Percentiles rank a stretch among this genome's conserved stretches.
Evolutionary conservation across 2,888 invertebrate genomes (phyloP).

Genomic region (Mimumesa dahlbomi): DNA sequence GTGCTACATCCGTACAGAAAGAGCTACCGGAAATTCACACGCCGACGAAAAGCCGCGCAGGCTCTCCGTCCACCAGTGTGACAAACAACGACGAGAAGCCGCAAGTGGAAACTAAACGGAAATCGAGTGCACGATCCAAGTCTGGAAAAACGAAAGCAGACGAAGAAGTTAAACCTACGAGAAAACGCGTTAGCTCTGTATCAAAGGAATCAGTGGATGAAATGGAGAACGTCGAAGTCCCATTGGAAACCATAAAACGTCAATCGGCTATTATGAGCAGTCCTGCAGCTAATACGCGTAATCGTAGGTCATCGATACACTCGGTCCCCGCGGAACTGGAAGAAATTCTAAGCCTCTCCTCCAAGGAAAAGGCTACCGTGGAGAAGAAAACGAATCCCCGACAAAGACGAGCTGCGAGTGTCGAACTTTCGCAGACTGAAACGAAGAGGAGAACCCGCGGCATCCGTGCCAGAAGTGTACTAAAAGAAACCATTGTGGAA

Average conservation of each 20-base stretch:
- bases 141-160: neutral
- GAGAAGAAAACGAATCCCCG: too few species aligned
- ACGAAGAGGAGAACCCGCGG: slow-evolving; percentile 60
- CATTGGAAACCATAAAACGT: neutral
- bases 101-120: slow-evolving; percentile 26
- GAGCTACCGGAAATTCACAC: slow-evolving; percentile 48
- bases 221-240: slow-evolving; percentile 9
- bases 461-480: slow-evolving; percentile 50
- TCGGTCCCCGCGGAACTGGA: slow-evolving; percentile 73
- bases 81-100: slow-evolving; percentile 30
- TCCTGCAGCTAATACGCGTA: slow-evolving; percentile 61
- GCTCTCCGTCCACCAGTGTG: slow-evolving; percentile 30
- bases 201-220: slow-evolving; percentile 63
- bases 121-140: neutral
- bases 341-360: slow-evolving; percentile 45
- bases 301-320: slow-evolving; percentile 67
- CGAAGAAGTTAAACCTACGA: slow-evolving; percentile 4
- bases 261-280: slow-evolving; percentile 15
- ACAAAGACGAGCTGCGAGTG: slow-evolving; percentile 70
- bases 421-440: slow-evolving; percentile 57
- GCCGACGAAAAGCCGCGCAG: slow-evolving; percentile 19
- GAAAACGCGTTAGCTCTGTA: slow-evolving; percentile 67
- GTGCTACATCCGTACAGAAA: slow-evolving; percentile 64
- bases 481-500: slow-evolving; percentile 59
- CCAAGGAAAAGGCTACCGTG: slow-evolving; percentile 7